phyloP scores from a whole-genome alignment of 2,797 vertebrate genomes.

The Adelosebastes latens region DNA sequence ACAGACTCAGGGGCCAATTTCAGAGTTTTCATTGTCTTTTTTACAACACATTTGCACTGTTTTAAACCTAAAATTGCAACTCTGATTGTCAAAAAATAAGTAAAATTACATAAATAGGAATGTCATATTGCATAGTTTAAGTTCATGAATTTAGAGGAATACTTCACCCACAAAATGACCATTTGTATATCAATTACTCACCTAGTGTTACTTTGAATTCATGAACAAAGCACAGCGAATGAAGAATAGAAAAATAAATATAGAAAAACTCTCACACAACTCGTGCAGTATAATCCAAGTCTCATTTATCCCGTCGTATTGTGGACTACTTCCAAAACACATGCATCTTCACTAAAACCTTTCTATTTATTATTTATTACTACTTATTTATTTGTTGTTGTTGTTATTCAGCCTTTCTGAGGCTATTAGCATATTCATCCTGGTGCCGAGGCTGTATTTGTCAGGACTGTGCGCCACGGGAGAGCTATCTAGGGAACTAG shows the following conservation, averaged over 20 bases:
- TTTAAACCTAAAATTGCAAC: not conserved
- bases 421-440: not conserved
- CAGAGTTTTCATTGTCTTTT: not conserved
- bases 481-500: not conserved
- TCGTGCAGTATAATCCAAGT: too few relatives aligned
- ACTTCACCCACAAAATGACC: too few relatives aligned
- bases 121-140: not conserved
- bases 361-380: too few relatives aligned
- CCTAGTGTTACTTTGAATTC: too few relatives aligned
- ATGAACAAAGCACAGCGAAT: too few relatives aligned
- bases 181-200: too few relatives aligned
- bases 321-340: too few relatives aligned
- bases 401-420: not conserved
- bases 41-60: not conserved
- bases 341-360: too few relatives aligned
- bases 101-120: not conserved
- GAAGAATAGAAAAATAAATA: too few relatives aligned
- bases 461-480: not conserved
- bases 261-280: too few relatives aligned
- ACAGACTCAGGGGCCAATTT: not conserved
- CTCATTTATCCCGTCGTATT: too few relatives aligned
- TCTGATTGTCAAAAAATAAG: not conserved
- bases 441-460: not conserved
- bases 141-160: not conserved
- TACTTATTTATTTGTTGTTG: not conserved